Base-by-base conservation (phyloP, 2,888 invertebrate species). In the Mamestra brassicae region DNA sequence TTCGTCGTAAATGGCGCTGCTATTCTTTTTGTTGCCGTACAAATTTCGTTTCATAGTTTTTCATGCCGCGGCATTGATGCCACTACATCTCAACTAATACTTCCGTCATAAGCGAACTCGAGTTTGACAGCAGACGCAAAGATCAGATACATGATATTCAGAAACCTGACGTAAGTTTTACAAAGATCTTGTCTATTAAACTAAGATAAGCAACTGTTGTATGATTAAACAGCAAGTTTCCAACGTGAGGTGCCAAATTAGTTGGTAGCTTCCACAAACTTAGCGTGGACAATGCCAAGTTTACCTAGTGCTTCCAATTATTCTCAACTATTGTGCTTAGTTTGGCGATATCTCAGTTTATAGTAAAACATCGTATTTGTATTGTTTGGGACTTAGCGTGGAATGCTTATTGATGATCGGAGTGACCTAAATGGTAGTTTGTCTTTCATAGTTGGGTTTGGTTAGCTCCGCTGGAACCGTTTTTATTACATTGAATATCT, bases 211-310 rank as follows among this genome's bases (percentile, higher is more conserved):
- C 74, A 69, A 78, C 71, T 80, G 65, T 73, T 74, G 61, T 74
- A 17, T 70, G 68, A 86, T 64, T 65, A 74, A 80, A 75, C 67
- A 52, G 38, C 63, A 57, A 80, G 76, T 81, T 76, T 64, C 52
- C 36, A 55, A 71, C 73, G 52, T 81, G 65, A 80, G 81, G 78
- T 87, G 87, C 81, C 81, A 86, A 86, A 85, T 86, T 86, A 87
- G 83, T 85, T 87, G 55, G 70, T 50, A 34, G 74, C 64, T 80
- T 42, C 36, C 66, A 67, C 64, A 73, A 82, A 86, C 80, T 80
- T 72, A 63, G 47, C 55, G 62, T 76, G 86, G 80, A 84, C 85
- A 85, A 85, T 81, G 78, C 74, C 57, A 83, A 84, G 77, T 83
- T 86, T 76, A 85, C 87, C 72, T 78, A 81, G 62, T 76, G 50